Percentiles rank a stretch among this genome's conserved stretches.
phyloP scores from a whole-genome alignment of 2,113 vertebrate species.

The Urocitellus parryii region DNA sequence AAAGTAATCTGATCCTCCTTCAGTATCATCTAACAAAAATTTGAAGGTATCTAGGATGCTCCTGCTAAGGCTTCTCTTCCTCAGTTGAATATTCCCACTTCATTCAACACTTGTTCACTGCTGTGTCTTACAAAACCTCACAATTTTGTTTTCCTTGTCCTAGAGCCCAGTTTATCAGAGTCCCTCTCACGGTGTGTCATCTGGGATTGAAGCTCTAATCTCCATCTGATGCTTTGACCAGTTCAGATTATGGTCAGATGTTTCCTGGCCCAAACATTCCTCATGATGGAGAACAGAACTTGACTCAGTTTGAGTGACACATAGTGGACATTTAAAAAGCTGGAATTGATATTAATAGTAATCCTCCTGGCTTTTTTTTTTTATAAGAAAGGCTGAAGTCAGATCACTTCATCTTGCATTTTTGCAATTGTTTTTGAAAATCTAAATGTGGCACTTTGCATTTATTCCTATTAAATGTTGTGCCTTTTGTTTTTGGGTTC shows the following conservation, averaged over 20 bases:
- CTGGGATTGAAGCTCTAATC: conserved; percentile 15
- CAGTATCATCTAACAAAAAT: neutral
- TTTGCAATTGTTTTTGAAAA: conserved; percentile 33
- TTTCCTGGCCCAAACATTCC: conserved; percentile 7
- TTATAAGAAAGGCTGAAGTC: neutral
- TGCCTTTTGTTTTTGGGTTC: neutral
- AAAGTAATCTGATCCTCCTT: neutral
- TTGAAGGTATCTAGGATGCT: neutral
- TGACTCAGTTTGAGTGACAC: conserved; percentile 8
- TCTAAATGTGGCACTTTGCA: neutral
- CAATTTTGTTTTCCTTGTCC: neutral
- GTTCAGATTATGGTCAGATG: conserved; percentile 49
- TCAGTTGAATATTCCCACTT: neutral
- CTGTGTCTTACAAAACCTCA: neutral
- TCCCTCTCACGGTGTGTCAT: conserved; percentile 6
- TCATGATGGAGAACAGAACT: neutral
- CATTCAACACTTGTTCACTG: conserved; percentile 14
- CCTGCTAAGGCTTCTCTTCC: conserved; percentile 50
- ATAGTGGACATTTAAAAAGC: neutral
- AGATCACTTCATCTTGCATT: neutral
- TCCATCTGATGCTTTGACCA: conserved; percentile 20
- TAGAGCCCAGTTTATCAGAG: conserved; percentile 10
- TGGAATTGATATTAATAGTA: neutral
- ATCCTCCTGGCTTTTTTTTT: neutral
- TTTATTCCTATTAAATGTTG: neutral